Evolutionary conservation across 2,113 vertebrate genomes (phyloP), one percentile per base, ranked within the genome.

Genomic region (Tetraodon nigroviridis): DNA sequence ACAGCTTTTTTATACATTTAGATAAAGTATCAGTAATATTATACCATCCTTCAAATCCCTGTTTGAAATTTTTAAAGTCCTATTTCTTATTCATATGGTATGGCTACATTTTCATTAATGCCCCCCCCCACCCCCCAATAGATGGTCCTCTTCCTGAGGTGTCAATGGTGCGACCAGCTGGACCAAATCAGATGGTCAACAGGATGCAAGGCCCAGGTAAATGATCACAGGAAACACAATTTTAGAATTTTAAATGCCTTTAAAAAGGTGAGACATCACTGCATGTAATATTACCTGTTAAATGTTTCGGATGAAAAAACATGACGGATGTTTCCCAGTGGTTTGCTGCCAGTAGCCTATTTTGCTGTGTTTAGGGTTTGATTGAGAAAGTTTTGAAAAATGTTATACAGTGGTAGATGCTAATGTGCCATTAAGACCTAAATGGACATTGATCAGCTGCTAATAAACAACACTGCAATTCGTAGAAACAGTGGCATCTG

Each of bases 121-220:
- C n/a, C n/a, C n/a, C n/a, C n/a, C n/a, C n/a, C n/a, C n/a, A n/a
- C n/a, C n/a, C n/a, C n/a, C n/a, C 2, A 37, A 52, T 68, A 99
- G 96, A 99, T 20, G 95, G 95, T 49, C 95, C 96, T 41, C 85
- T 96, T 21, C 81, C 93, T 42, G 96, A 98, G 68, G 91, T 92
- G 21, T 76, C 90, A 54, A 88, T 95, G 86, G 93, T 98, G 85
- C 92, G 94, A 84, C 90, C 93, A 54, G 74, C 76, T 71, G 94
- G 93, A 88, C 93, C 93, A 83, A 95, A 90, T 83, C 95, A 94
- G 81, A 94, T 99, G 87, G 93, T 93, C 81, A 94, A 90, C 83
- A 92, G 95, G 60, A 93, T 97, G 89, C 90, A 92, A 84, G 89
- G 91, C 58, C 93, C 93, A 87, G 94, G 95, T 99, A 87, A 69